A percentile compares a stretch with the other conserved stretches of the same genome.
Conservation (phyloP, 2,113 vertebrate genomes). For the Kryptolebias marmoratus region DNA sequence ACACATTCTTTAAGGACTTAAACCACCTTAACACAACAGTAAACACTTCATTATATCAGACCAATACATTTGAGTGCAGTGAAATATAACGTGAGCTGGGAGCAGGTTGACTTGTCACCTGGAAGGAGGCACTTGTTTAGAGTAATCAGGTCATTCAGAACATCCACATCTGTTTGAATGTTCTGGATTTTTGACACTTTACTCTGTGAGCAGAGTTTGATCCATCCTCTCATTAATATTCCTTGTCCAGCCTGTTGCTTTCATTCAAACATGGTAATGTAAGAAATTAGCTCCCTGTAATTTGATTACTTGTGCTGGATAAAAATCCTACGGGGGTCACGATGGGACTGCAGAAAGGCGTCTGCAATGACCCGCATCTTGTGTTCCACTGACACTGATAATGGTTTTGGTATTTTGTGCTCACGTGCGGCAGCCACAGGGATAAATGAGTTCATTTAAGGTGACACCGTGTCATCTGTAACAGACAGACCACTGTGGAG, state of each 20-base stretch:
- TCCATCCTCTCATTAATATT: background rate
- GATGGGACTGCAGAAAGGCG: background rate
- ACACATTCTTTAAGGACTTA: too few species aligned
- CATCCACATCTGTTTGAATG: too few species aligned
- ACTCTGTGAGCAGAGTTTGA: background rate
- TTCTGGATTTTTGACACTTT: background rate
- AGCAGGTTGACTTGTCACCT: too few species aligned
- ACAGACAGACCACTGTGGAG: background rate
- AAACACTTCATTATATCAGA: too few species aligned
- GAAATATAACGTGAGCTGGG: too few species aligned
- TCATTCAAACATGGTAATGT: background rate
- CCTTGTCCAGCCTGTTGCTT: background rate
- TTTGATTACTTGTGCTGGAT: background rate
- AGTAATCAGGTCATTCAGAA: too few species aligned
- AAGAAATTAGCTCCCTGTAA: constrained; percentile 6
- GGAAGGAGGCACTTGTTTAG: too few species aligned
- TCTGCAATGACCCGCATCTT: background rate
- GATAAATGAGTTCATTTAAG: background rate
- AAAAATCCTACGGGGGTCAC: background rate
- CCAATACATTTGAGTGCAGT: too few species aligned
- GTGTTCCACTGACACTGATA: background rate
- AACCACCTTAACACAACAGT: too few species aligned
- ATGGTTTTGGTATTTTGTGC: background rate
- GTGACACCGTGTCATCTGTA: constrained; percentile 4
- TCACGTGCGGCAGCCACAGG: background rate